Conservation (phyloP, 2,797 vertebrate species). For the Poeciliopsis turneri region DNA sequence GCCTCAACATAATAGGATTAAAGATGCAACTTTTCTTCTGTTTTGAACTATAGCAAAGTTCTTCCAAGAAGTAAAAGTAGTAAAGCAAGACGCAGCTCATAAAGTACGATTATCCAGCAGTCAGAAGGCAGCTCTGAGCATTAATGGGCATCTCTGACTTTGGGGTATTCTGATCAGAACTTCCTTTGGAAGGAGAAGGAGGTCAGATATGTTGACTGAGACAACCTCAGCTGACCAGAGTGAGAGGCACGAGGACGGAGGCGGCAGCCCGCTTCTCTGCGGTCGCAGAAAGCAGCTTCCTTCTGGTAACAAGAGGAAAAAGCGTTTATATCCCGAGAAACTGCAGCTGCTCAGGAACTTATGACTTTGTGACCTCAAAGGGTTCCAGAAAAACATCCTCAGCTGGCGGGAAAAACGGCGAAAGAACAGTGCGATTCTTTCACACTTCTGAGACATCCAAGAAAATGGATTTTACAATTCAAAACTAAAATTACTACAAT, state of each 20-base stretch:
- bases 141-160: neutral
- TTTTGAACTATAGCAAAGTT: conserved; percentile 28
- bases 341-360: conserved; percentile 30
- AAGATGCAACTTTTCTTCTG: conserved; percentile 32
- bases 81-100: conserved; percentile 33
- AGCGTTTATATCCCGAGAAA: conserved; percentile 57
- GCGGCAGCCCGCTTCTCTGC: conserved; percentile 38
- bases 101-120: conserved; percentile 24
- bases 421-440: conserved; percentile 60
- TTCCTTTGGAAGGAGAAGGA: conserved; percentile 33
- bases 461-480: conserved; percentile 50
- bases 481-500: conserved; percentile 48
- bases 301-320: conserved; percentile 61
- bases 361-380: conserved; percentile 63
- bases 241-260: conserved; percentile 46
- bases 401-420: conserved; percentile 35
- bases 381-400: conserved; percentile 69
- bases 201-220: conserved; percentile 57
- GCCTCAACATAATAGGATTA: conserved; percentile 52
- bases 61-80: conserved; percentile 9
- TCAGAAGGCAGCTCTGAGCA: conserved; percentile 1
- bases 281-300: conserved; percentile 47
- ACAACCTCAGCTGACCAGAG: conserved; percentile 60
- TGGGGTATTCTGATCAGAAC: neutral
- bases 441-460: conserved; percentile 30